Evolutionary conservation across 2,113 vertebrate species (phyloP).

Genomic region (Peucedramus taeniatus): DNA sequence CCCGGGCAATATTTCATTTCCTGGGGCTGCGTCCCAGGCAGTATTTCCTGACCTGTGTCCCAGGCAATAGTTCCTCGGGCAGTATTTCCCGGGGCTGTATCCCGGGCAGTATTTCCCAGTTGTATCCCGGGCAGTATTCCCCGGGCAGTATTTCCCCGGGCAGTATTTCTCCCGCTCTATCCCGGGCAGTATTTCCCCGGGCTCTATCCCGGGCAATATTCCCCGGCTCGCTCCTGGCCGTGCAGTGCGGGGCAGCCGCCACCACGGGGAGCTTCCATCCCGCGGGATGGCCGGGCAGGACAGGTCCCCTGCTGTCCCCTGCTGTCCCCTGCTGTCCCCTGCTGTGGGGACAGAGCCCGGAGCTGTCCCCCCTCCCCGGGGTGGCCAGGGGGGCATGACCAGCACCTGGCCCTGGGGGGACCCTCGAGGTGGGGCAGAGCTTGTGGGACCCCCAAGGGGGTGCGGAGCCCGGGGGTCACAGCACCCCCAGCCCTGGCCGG

Average conservation of each 20-base stretch:
- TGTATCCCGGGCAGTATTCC: no score
- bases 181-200: neutral
- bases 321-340: neutral
- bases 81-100: no score
- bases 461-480: neutral
- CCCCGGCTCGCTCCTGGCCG: neutral
- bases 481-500: neutral
- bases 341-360: neutral
- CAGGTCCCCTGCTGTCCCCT: no score
- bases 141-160: no score
- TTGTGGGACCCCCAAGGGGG: neutral
- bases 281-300: neutral
- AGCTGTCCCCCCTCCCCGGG: neutral
- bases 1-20: no score
- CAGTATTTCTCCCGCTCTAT: no score
- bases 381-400: fast-evolving
- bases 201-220: no score
- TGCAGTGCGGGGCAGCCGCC: neutral
- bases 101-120: no score
- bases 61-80: no score
- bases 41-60: no score
- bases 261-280: neutral
- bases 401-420: fast-evolving
- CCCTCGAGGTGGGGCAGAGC: neutral
- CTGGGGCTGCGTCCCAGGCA: no score